These are phyloP conservation scores for Clamator glandarius DNA, from an alignment of 2,797 vertebrate species.

Conservation along the genomic window DNA sequence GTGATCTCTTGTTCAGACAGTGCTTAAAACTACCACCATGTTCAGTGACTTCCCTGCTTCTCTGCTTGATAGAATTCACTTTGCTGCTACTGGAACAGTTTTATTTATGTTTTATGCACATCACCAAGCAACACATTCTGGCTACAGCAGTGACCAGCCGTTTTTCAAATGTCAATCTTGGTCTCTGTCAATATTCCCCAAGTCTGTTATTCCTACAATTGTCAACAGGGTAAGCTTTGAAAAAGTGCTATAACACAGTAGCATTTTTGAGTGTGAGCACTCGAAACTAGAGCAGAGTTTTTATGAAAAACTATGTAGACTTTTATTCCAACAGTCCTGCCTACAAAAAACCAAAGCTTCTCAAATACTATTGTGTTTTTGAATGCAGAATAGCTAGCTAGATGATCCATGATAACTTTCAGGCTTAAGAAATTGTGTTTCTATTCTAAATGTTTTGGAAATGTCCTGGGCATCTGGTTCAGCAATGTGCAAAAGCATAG, in stretches of 20 bases:
- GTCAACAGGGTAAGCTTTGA: constrained; percentile 20
- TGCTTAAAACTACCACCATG: not conserved
- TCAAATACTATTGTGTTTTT: not conserved
- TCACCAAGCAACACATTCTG: not conserved
- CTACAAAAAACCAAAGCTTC: not conserved
- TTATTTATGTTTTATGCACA: constrained; percentile 17
- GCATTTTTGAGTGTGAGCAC: not conserved
- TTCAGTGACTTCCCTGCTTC: not conserved
- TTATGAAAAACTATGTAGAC: not conserved
- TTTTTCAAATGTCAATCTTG: constrained; percentile 38
- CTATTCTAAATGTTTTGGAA: constrained; percentile 18
- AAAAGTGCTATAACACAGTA: not conserved
- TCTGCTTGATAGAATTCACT: not conserved
- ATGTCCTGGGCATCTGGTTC: constrained; percentile 6
- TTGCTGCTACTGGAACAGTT: not conserved
- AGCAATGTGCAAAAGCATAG: not conserved
- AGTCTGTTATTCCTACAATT: not conserved
- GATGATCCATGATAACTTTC: not conserved
- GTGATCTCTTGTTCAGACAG: not conserved
- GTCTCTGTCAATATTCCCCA: not conserved
- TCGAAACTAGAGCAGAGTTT: not conserved
- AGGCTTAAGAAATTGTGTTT: constrained; percentile 13
- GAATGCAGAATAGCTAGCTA: not conserved
- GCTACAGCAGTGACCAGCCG: not conserved
- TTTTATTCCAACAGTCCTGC: not conserved